Evolutionary conservation across 1,140 invertebrate genomes (phyloP).

Genomic region (Monomorium pharaonis): DNA sequence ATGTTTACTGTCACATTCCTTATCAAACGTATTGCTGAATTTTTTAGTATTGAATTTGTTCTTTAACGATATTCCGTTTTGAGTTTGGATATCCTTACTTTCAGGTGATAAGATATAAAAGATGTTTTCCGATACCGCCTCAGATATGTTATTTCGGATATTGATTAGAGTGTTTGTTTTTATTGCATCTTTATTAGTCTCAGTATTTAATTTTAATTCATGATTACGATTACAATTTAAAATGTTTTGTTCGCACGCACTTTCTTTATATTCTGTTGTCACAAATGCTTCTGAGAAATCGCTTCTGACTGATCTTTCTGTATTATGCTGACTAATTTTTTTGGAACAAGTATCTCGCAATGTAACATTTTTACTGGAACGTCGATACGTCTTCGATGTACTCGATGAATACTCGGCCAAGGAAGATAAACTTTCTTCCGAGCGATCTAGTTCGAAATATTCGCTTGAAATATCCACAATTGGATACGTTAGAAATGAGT

Average conservation of each 20-base stretch:
- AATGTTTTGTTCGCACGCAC: neutral
- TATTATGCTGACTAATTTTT: neutral
- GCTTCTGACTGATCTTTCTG: neutral
- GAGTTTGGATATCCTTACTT: neutral
- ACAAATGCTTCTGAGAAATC: neutral
- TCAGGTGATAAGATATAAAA: constrained; percentile 44
- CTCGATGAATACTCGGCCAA: neutral
- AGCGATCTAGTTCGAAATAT: neutral
- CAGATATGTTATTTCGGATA: neutral
- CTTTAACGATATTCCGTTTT: neutral
- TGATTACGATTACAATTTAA: neutral
- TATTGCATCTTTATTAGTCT: neutral
- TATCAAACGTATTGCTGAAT: neutral
- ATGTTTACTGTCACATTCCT: neutral
- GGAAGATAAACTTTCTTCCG: constrained; percentile 15
- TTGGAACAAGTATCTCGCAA: neutral
- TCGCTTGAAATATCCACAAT: neutral
- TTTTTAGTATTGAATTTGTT: neutral
- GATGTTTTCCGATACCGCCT: constrained; percentile 24
- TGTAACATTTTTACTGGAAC: neutral
- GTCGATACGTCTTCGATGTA: neutral
- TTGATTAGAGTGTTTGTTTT: neutral
- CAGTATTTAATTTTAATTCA: neutral
- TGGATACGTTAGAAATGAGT: neutral
- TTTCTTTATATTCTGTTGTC: neutral